phyloP scores from a whole-genome alignment of 2,113 vertebrate genomes.

The Dromiciops gliroides region DNA sequence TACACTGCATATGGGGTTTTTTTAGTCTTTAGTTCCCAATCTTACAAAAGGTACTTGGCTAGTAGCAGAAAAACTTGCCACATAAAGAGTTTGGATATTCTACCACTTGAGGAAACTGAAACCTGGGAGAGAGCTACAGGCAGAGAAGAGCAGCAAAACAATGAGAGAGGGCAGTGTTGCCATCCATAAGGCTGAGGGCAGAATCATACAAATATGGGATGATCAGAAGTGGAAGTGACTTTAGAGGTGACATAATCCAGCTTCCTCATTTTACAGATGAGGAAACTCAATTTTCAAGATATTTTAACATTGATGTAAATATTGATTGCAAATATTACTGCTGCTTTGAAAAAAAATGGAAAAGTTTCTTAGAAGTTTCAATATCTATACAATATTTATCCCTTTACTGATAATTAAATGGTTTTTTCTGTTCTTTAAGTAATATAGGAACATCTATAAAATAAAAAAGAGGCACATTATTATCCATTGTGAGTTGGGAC shows the following conservation, averaged over 20 bases:
- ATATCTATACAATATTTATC: background rate
- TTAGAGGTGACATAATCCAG: background rate
- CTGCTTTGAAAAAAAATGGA: background rate
- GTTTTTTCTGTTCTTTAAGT: background rate
- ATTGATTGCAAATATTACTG: background rate
- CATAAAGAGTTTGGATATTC: conserved; percentile 11
- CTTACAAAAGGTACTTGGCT: background rate
- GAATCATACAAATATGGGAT: background rate
- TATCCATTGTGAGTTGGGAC: background rate
- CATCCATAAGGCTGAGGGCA: background rate
- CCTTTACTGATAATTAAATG: background rate
- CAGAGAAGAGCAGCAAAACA: conserved; percentile 5
- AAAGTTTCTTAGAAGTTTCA: background rate
- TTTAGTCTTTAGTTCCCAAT: conserved; percentile 21
- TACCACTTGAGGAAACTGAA: conserved; percentile 8
- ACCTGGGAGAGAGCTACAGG: background rate
- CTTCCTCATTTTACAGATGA: background rate
- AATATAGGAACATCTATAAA: background rate
- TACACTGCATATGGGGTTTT: too few species aligned
- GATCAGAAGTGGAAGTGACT: background rate
- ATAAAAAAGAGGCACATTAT: background rate
- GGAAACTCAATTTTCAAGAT: background rate
- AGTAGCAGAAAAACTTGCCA: background rate
- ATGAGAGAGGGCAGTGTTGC: background rate
- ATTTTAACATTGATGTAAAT: background rate